Base-by-base conservation (phyloP, 2,797 vertebrate genomes). In the Numenius phaeopus region DNA sequence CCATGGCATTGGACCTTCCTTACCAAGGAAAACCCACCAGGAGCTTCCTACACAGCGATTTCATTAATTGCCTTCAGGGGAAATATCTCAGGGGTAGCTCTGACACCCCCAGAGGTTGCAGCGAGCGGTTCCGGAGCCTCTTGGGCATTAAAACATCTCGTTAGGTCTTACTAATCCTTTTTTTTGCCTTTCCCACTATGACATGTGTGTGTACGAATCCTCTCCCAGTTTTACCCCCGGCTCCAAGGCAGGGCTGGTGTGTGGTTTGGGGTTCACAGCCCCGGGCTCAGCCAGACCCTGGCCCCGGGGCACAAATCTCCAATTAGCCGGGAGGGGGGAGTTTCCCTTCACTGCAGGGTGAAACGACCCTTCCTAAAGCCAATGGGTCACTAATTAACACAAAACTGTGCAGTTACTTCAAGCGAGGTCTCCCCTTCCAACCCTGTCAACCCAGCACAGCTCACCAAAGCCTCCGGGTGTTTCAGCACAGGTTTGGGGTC, bases 141-240 rank as follows among this genome's bases (percentile, higher is more conserved):
- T 3, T 29, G 50, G 65, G 16, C 19, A 17, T 29, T 37, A 24
- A 50, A 67, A 19, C 8, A 5, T 3, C 34, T 34, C 17, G 1
- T 46, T 17, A 58, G 46, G 7, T 42, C 32, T 44, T 19, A 39
- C 30, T 61, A n/a, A 62, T 17, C 42, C 34, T 44, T 55, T 85
- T 32, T 83, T 50, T 80, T 71, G 26, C 67, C 30, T 69, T 86
- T 65, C 34, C 46, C 29, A 9, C 58, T 20, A 10, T 30, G 21
- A 58, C 5, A 19, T 0, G 0, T 3, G 1, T 16, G 10, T 30
- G 11, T 57, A 18, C 21, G 39, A 70, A 46, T 12, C 52, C 7
- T 11, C 23, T 9, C 18, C 13, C 5, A 5, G 14, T 39, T 44
- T 9, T n/a, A 57, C 9, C 16, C 12, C 34, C 2, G 9, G 10